Conservation (phyloP, 2,888 invertebrate genomes). For the Cantharis rufa region DNA sequence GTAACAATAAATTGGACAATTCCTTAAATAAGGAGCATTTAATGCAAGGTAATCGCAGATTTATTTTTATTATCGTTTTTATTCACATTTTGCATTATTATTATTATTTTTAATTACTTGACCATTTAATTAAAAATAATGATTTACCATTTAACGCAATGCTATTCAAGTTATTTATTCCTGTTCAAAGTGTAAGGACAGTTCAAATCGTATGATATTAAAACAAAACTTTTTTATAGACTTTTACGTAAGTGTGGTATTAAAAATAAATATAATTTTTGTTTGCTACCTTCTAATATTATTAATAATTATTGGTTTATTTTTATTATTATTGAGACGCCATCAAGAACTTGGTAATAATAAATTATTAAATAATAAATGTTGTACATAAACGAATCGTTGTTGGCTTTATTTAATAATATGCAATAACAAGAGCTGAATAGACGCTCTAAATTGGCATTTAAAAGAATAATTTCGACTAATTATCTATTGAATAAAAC, state of each 20-base stretch:
- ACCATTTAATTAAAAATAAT: neutral
- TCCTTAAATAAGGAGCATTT: neutral
- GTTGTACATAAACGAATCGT: neutral
- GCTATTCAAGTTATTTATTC: neutral
- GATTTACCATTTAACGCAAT: neutral
- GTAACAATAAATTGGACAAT: neutral
- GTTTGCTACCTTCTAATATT: neutral
- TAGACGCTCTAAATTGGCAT: neutral
- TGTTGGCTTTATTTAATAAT: neutral
- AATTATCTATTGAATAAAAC: neutral
- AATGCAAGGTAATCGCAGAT: neutral
- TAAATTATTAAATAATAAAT: neutral
- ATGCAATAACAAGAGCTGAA: neutral
- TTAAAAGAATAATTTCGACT: neutral
- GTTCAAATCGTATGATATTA: neutral
- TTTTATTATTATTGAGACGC: neutral
- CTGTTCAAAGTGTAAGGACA: neutral
- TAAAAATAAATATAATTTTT: neutral
- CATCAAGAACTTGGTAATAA: neutral
- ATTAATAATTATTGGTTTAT: neutral
- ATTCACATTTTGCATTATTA: too few species aligned
- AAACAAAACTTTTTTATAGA: neutral
- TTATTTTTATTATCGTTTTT: neutral
- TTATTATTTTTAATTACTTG: neutral
- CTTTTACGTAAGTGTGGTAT: neutral